These are phyloP conservation scores for Campylomormyrus numenius DNA, from an alignment of 2,113 vertebrate genomes.

Conservation along the genomic window DNA sequence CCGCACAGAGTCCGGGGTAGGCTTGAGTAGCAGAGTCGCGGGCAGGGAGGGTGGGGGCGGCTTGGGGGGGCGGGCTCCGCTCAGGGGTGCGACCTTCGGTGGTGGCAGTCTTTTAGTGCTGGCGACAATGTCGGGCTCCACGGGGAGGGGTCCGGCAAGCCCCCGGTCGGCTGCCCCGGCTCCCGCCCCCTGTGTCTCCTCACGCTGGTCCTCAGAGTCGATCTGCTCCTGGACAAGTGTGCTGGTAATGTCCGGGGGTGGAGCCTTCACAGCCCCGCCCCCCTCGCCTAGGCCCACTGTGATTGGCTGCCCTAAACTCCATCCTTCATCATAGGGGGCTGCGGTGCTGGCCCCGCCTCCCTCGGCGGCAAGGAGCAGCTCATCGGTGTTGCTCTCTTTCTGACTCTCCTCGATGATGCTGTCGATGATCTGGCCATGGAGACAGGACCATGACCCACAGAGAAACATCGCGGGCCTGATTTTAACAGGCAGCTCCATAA, in stretches of 20 bases:
- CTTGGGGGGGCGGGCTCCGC: slow-evolving; percentile 74
- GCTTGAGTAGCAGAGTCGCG: slow-evolving; percentile 73
- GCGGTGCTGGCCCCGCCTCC: not conserved
- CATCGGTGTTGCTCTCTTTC: slow-evolving; percentile 64
- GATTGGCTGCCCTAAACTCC: slow-evolving; percentile 20
- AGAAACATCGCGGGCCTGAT: not conserved
- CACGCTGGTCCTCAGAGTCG: not conserved
- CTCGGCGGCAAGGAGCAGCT: slow-evolving; percentile 52
- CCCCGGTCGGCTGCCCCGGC: slow-evolving; percentile 53
- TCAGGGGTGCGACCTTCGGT: slow-evolving; percentile 75
- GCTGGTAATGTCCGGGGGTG: slow-evolving; percentile 60
- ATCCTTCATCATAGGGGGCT: slow-evolving; percentile 20
- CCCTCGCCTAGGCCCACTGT: not conserved
- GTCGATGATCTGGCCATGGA: slow-evolving; percentile 78
- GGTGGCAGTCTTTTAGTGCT: slow-evolving; percentile 93
- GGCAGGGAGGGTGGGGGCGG: slow-evolving; percentile 83
- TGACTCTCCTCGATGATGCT: slow-evolving; percentile 95
- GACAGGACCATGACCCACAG: slow-evolving; percentile 24
- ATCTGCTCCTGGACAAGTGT: slow-evolving; percentile 41
- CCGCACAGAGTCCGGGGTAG: slow-evolving; percentile 73
- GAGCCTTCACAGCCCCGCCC: slow-evolving; percentile 19
- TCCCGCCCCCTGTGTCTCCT: slow-evolving; percentile 43
- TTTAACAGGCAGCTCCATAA: not conserved
- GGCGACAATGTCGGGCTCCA: slow-evolving; percentile 92
- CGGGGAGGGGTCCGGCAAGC: slow-evolving; percentile 67